These are phyloP conservation scores for Varanus komodoensis DNA, from an alignment of 2,113 vertebrate genomes.

Conservation along the genomic window DNA sequence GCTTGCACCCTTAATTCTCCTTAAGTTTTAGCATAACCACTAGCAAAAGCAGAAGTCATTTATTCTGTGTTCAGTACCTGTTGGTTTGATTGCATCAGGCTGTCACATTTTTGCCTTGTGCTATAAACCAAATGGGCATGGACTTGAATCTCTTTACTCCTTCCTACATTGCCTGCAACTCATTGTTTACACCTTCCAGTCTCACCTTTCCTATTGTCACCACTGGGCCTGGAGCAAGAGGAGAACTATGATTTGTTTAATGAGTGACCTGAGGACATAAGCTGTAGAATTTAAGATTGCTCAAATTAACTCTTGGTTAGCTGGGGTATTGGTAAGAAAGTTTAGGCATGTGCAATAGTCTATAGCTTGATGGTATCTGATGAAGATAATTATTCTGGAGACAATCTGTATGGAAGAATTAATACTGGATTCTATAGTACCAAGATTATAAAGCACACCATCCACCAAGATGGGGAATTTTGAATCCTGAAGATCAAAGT, in stretches of 20 bases:
- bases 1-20: too few species aligned
- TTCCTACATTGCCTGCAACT: not conserved
- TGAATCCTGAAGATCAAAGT: not conserved
- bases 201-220: not conserved
- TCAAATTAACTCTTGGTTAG: not conserved
- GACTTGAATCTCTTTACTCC: not conserved
- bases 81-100: conserved; percentile 5
- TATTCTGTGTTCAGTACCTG: not conserved
- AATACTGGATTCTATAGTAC: not conserved
- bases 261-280: not conserved
- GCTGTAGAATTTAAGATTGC: not conserved
- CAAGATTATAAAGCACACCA: not conserved
- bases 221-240: not conserved
- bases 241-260: not conserved
- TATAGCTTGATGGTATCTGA: not conserved
- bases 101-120: not conserved
- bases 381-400: not conserved
- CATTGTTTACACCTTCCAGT: not conserved
- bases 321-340: not conserved
- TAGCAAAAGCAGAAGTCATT: conserved; percentile 14
- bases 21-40: not conserved
- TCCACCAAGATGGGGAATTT: too few species aligned
- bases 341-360: not conserved
- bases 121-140: not conserved
- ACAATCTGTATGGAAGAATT: not conserved